These are phyloP conservation scores for Ceyx margarethae DNA, from an alignment of 2,113 vertebrate genomes.

Conservation along the genomic window DNA sequence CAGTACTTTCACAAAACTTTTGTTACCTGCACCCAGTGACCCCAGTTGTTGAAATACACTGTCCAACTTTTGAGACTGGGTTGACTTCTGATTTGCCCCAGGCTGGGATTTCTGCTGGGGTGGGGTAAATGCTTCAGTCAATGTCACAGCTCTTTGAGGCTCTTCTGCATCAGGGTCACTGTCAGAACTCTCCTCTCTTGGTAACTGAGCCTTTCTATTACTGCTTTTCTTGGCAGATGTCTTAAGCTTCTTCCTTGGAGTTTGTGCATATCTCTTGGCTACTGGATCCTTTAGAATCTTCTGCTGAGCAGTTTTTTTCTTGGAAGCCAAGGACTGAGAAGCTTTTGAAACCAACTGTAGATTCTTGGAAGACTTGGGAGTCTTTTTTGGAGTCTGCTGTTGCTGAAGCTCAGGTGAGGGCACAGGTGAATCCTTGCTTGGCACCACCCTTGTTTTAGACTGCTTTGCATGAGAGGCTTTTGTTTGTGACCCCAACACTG, in stretches of 20 bases:
- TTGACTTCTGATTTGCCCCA: neutral
- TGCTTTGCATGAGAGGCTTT: no score
- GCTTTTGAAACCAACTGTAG: neutral
- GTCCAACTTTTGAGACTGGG: neutral
- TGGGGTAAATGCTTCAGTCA: neutral
- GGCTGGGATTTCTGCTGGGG: neutral
- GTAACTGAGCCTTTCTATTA: neutral
- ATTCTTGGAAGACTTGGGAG: neutral
- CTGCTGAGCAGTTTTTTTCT: neutral
- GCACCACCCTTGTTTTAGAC: no score
- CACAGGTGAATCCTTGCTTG: no score
- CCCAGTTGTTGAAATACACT: neutral
- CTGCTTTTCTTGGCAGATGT: neutral
- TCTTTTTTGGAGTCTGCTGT: neutral
- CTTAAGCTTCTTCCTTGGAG: neutral
- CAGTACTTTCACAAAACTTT: neutral
- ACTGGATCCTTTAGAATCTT: neutral
- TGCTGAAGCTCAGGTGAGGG: no score
- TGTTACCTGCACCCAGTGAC: neutral
- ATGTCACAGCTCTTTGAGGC: neutral
- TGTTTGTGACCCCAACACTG: no score
- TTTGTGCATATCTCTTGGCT: neutral
- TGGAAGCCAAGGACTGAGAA: neutral
- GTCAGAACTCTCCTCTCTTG: neutral
- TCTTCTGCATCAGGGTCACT: neutral